phyloP scores from a whole-genome alignment of 2,888 invertebrate species.

The Diaperis boleti region DNA sequence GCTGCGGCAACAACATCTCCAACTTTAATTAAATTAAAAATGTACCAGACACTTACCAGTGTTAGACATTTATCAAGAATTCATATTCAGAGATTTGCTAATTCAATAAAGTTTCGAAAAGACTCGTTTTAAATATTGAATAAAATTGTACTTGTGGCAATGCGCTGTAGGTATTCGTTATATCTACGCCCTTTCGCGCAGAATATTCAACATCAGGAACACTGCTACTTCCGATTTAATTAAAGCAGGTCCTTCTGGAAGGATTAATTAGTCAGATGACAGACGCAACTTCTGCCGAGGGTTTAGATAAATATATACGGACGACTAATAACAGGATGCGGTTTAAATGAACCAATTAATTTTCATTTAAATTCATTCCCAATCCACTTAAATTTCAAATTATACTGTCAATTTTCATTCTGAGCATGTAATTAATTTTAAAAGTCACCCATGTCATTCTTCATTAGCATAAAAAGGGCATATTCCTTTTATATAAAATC shows the following conservation, averaged over 20 bases:
- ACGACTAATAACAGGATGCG: slow-evolving; percentile 61
- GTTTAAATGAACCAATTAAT: slow-evolving; percentile 62
- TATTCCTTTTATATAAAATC: background rate
- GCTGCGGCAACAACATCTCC: background rate
- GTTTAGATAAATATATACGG: slow-evolving; percentile 60
- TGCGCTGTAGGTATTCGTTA: slow-evolving; percentile 35
- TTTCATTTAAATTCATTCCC: slow-evolving; percentile 61
- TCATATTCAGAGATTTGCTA: slow-evolving; percentile 5
- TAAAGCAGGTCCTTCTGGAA: slow-evolving; percentile 62
- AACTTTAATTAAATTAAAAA: background rate
- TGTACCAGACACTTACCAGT: background rate
- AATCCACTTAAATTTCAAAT: slow-evolving; percentile 53
- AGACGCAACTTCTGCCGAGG: slow-evolving; percentile 58
- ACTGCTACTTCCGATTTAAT: slow-evolving; percentile 63
- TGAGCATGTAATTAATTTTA: slow-evolving; percentile 43
- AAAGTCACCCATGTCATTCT: slow-evolving; percentile 36
- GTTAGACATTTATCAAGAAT: background rate
- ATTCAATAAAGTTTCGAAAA: slow-evolving; percentile 28
- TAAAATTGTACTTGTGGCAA: slow-evolving; percentile 32
- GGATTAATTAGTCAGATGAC: slow-evolving; percentile 63
- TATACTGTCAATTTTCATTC: slow-evolving; percentile 50
- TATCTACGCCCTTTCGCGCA: slow-evolving; percentile 51
- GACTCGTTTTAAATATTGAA: slow-evolving; percentile 26
- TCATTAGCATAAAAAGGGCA: slow-evolving; percentile 14
- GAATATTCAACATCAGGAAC: slow-evolving; percentile 59